phyloP scores from a whole-genome alignment of 2,797 vertebrate genomes.

The Astyanax mexicanus region DNA sequence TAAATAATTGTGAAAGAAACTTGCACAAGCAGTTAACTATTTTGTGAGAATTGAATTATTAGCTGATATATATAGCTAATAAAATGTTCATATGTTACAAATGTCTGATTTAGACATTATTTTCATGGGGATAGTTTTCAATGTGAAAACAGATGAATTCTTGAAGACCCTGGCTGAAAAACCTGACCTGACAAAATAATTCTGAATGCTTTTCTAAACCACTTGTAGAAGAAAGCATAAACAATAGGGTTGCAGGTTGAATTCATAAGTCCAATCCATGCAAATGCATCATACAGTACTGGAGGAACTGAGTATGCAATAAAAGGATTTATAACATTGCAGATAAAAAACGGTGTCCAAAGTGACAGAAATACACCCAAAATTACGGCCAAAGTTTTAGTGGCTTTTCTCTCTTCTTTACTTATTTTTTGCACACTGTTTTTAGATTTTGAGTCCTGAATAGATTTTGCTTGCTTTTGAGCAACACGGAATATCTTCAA shows the following conservation, averaged over 20 bases:
- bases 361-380: conserved; percentile 27
- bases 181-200: conserved; percentile 47
- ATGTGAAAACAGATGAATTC: conserved; percentile 67
- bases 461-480: conserved; percentile 74
- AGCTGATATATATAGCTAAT: too few species aligned
- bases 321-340: conserved; percentile 44
- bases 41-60: too few species aligned
- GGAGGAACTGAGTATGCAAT: conserved; percentile 46
- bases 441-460: conserved; percentile 51
- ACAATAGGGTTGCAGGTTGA: conserved; percentile 63
- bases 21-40: too few species aligned
- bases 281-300: conserved; percentile 39
- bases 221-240: conserved; percentile 65
- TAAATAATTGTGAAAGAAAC: too few species aligned
- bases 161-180: conserved; percentile 51
- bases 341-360: conserved; percentile 60
- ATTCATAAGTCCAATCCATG: conserved; percentile 62
- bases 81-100: too few species aligned
- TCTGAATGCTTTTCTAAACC: conserved; percentile 62
- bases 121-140: conserved; percentile 34
- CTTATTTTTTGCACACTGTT: too few species aligned
- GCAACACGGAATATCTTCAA: conserved; percentile 66
- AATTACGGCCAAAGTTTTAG: conserved; percentile 38
- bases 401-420: conserved; percentile 35
- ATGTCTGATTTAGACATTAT: too few species aligned